A percentile compares a stretch with the other conserved stretches of the same genome.
These are phyloP conservation scores for Chaitophorus viminalis DNA, from an alignment of 2,888 invertebrate species.

Conservation along the genomic window DNA sequence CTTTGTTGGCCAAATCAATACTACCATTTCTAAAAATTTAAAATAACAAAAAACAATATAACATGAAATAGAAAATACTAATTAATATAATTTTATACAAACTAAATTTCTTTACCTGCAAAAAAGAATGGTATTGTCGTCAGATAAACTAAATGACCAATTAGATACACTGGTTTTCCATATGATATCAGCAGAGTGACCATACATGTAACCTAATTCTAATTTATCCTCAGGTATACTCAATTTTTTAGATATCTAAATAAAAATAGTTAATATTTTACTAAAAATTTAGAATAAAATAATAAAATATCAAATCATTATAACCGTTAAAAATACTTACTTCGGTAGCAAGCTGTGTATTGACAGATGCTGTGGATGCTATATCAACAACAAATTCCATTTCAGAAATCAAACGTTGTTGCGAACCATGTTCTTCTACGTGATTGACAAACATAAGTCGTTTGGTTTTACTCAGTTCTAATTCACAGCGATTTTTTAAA, in stretches of 20 bases:
- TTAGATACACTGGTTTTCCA: conserved; percentile 51
- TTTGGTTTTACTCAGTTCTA: conserved; percentile 50
- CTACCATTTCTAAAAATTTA: conserved; percentile 4
- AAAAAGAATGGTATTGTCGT: conserved; percentile 52
- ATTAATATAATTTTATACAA: background rate
- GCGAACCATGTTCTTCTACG: conserved; percentile 39
- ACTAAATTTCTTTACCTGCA: conserved; percentile 38
- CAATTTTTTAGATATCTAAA: conserved; percentile 55
- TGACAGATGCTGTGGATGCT: conserved; percentile 41
- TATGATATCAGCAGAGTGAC: conserved; percentile 32
- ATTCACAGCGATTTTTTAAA: conserved; percentile 45
- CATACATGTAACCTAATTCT: conserved; percentile 54
- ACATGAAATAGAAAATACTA: background rate
- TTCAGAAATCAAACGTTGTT: conserved; percentile 37
- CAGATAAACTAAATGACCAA: conserved; percentile 55
- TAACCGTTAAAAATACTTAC: background rate
- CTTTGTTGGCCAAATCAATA: conserved; percentile 8
- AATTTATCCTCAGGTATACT: conserved; percentile 55
- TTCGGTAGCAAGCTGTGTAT: conserved; percentile 41
- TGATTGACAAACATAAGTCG: conserved; percentile 56
- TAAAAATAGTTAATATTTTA: background rate
- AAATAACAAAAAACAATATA: background rate
- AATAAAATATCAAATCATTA: too few species aligned
- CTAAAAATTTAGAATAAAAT: background rate
- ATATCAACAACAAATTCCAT: conserved; percentile 59